Percentiles rank a stretch among this genome's conserved stretches.
phyloP scores from a whole-genome alignment of 2,113 vertebrate genomes.

The Cranoglanis bouderius region DNA sequence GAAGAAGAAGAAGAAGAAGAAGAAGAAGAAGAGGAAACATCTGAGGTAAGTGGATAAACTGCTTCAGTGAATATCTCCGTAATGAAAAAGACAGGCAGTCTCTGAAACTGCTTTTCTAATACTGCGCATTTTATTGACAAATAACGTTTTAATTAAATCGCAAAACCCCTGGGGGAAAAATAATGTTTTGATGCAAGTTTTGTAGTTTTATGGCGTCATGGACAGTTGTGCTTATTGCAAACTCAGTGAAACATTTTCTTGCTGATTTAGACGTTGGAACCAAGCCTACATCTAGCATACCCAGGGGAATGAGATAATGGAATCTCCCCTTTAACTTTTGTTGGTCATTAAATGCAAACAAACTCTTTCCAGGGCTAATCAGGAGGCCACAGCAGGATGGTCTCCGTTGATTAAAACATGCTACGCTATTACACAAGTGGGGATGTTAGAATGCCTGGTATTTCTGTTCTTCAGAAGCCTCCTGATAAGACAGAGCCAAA shows the following conservation, averaged over 20 bases:
- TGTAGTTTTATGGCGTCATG: slow-evolving; percentile 17
- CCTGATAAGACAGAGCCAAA: slow-evolving; percentile 64
- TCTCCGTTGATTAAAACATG: slow-evolving; percentile 48
- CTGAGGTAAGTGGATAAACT: not conserved
- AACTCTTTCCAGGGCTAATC: slow-evolving; percentile 40
- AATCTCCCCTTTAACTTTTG: slow-evolving; percentile 47
- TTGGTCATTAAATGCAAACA: slow-evolving; percentile 46
- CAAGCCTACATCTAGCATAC: slow-evolving; percentile 24
- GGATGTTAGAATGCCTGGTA: slow-evolving; percentile 54
- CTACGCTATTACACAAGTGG: slow-evolving; percentile 53
- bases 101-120: not conserved
- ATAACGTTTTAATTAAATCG: slow-evolving; percentile 8
- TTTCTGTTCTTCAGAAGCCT: slow-evolving; percentile 62
- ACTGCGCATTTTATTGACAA: slow-evolving; percentile 9
- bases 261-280: slow-evolving; percentile 32
- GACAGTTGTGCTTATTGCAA: slow-evolving; percentile 35
- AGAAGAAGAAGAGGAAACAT: not conserved
- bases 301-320: slow-evolving; percentile 46
- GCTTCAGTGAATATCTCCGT: not conserved
- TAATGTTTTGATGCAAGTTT: slow-evolving; percentile 9
- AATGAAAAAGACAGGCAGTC: not conserved
- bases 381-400: slow-evolving; percentile 43
- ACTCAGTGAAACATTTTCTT: slow-evolving; percentile 33
- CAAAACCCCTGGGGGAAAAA: not conserved
- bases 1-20: no score